Evolutionary conservation across 2,113 vertebrate genomes (phyloP).

Genomic region (Onychorhynchus coronatus): DNA sequence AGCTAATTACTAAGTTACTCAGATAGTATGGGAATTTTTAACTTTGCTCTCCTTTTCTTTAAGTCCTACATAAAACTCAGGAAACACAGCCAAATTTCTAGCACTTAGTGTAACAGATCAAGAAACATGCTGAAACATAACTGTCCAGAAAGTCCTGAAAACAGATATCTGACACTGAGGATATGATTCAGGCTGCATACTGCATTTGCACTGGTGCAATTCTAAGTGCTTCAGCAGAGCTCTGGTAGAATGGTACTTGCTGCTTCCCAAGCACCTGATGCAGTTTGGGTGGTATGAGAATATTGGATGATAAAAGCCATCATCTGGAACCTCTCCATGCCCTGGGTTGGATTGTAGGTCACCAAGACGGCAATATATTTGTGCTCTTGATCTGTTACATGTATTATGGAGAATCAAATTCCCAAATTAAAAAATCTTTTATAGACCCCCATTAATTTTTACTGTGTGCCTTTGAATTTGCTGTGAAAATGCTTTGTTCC

Average conservation of each 20-base stretch:
- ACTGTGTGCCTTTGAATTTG: not conserved
- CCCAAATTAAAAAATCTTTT: not conserved
- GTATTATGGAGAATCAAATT: not conserved
- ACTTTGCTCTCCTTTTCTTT: not conserved
- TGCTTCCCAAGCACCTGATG: not conserved
- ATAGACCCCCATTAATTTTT: not conserved
- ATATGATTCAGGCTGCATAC: not conserved
- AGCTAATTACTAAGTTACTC: not conserved
- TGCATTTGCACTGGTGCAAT: not conserved
- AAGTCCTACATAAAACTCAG: not conserved
- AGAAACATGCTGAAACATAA: not conserved
- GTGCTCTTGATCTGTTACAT: not conserved
- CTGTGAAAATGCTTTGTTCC: not conserved
- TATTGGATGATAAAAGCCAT: not conserved
- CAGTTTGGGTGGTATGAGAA: fast-evolving
- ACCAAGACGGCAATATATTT: not conserved
- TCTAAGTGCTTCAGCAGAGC: not conserved
- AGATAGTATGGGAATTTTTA: not conserved
- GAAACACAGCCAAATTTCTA: not conserved
- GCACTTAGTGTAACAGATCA: not conserved
- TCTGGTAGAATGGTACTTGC: not conserved
- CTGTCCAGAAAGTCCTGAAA: not conserved
- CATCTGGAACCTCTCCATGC: not conserved
- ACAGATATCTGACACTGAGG: not conserved
- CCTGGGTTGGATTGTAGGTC: not conserved